Conservation (phyloP, 2,888 invertebrate species). For the Cephus nigrinus region DNA sequence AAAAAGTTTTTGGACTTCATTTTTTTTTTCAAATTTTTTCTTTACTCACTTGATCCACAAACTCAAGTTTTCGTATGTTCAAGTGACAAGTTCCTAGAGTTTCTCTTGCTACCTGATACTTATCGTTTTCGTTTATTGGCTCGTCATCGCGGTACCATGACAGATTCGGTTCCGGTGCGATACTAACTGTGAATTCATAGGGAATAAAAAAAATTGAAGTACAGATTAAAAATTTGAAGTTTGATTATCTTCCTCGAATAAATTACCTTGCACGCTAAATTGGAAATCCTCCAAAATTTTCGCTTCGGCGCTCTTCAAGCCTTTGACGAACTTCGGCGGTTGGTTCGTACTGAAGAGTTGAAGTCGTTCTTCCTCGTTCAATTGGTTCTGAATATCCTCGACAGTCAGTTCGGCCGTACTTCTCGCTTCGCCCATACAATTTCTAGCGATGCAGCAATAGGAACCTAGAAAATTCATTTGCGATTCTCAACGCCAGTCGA, state of each 20-base stretch:
- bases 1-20: not conserved
- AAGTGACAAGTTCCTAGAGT: conserved; percentile 79
- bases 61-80: conserved; percentile 79
- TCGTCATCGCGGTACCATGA: conserved; percentile 92
- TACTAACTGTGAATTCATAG: conserved; percentile 72
- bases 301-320: conserved; percentile 84
- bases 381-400: conserved; percentile 90
- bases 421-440: conserved; percentile 91
- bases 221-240: conserved; percentile 7
- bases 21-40: not conserved
- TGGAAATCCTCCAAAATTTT: conserved; percentile 85
- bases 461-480: conserved; percentile 69
- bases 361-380: conserved; percentile 86
- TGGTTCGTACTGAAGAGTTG: conserved; percentile 81
- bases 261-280: conserved; percentile 81
- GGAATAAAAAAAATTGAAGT: conserved; percentile 7
- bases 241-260: conserved; percentile 6
- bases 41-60: conserved; percentile 76
- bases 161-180: conserved; percentile 83
- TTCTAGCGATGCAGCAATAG: conserved; percentile 88
- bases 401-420: conserved; percentile 89
- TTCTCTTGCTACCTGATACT: conserved; percentile 77
- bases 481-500: not conserved
- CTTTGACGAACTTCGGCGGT: conserved; percentile 85
- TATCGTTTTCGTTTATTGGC: conserved; percentile 76